A percentile compares a stretch with the other conserved stretches of the same genome.
These are phyloP conservation scores for Plecotus auritus DNA, from an alignment of 2,113 vertebrate species.

Conservation along the genomic window DNA sequence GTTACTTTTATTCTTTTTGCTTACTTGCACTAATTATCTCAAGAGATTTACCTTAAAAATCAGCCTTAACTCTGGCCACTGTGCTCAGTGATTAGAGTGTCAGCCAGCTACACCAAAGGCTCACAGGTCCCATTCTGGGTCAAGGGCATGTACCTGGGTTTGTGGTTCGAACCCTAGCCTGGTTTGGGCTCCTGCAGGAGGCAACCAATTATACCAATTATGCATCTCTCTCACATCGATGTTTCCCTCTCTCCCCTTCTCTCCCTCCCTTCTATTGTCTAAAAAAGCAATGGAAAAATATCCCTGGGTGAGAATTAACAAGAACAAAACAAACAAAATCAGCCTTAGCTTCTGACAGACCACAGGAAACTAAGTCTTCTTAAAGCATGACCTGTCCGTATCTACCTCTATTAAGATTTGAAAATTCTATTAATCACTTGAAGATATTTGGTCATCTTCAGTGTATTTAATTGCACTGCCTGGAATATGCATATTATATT, in stretches of 20 bases:
- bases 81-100: no score
- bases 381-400: not conserved
- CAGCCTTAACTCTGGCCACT: not conserved
- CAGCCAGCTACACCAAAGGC: no score
- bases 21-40: not conserved
- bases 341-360: not conserved
- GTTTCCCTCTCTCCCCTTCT: no score
- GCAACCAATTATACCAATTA: no score
- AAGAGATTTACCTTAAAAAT: not conserved
- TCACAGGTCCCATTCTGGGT: no score
- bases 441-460: not conserved
- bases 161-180: no score
- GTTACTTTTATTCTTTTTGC: not conserved
- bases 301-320: no score
- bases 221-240: no score
- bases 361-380: not conserved
- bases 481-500: not conserved
- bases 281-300: no score
- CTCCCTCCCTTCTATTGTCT: no score
- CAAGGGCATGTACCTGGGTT: no score
- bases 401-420: not conserved
- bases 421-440: not conserved
- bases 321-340: not conserved
- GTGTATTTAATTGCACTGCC: not conserved
- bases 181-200: no score